Evolutionary conservation across 2,888 invertebrate genomes (phyloP).

Genomic region (Blera fallax): DNA sequence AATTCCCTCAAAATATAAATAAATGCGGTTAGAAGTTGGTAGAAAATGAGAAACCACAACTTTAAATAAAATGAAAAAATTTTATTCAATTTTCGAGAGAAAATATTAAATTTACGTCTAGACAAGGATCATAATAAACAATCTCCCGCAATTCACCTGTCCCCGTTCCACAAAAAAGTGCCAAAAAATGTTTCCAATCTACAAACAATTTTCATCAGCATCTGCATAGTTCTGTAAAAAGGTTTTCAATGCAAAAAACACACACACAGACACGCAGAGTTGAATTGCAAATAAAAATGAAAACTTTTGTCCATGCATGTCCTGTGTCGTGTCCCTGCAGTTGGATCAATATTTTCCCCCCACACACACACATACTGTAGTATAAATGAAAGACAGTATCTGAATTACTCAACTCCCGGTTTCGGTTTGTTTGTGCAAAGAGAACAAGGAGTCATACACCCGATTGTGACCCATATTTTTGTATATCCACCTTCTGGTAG

Average conservation of each 20-base stretch:
- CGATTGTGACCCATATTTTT: conserved; percentile 54
- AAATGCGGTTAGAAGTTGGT: not conserved
- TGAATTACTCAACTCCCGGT: not conserved
- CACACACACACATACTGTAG: not conserved
- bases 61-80: not conserved
- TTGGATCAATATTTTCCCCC: conserved; percentile 48
- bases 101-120: conserved; percentile 23
- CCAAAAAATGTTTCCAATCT: conserved; percentile 7
- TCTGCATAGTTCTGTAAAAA: conserved; percentile 12
- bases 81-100: not conserved
- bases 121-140: conserved; percentile 48
- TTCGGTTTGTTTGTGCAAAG: conserved; percentile 3
- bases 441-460: conserved; percentile 35
- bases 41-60: not conserved
- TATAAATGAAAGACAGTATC: not conserved
- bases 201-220: conserved; percentile 30
- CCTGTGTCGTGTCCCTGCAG: conserved; percentile 7
- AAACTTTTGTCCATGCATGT: conserved; percentile 18
- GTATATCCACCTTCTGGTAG: not conserved
- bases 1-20: not conserved
- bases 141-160: conserved; percentile 4
- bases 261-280: not conserved
- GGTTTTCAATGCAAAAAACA: not conserved
- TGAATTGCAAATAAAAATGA: conserved; percentile 17
- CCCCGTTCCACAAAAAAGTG: not conserved